Base-by-base conservation (phyloP, 2,113 vertebrate species). In the Poeciliopsis occidentalis region DNA sequence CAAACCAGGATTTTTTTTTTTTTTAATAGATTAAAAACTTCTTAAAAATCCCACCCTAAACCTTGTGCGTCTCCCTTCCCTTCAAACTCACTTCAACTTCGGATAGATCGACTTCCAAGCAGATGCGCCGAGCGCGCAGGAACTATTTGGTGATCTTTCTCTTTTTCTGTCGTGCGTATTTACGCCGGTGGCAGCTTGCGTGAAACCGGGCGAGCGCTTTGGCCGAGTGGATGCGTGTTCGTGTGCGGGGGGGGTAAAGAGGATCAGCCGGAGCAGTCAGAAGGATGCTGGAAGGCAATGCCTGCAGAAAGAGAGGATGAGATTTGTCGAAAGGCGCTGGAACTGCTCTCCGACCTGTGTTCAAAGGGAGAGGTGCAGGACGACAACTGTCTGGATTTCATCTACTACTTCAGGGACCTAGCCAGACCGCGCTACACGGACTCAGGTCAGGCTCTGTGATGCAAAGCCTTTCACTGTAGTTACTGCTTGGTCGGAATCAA, bases 221-320 rank as follows among this genome's bases (percentile, higher is more conserved):
- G 77, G 60, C 66, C 8, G 75, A 12, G 71, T 26, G 79, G 44
- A 10, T 0, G 34, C 26, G 69, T 10, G 75, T 11, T 54, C 4
- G 44, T 29, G 75, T 12, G 78, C 8, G 76, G 8, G 60, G 30
- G 0, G 30, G 30, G 3, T 60, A 29, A 62, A 8, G 54, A 17
- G 70, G 81, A 85, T 82, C 92, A 81, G 86, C 92, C 92, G 91
- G 92, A 92, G 94, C 91, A 93, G 92, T 94, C 92, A 95, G 94
- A 92, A 98, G 96, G 96, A 98, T 98, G 97, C 96, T 97, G 96
- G 95, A 96, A 96, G 96, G 96, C 95, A 96, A 99, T 99, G 97
- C 95, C 96, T 95, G 96, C 94, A 94, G 97, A 96, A 96, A 95
- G 95, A 93, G 95, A 96, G 95, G 96, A 97, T 96, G 96, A 96